Evolutionary conservation across 2,888 invertebrate genomes (phyloP), one percentile per base, ranked within the genome.

Genomic region (Euphydryas editha): DNA sequence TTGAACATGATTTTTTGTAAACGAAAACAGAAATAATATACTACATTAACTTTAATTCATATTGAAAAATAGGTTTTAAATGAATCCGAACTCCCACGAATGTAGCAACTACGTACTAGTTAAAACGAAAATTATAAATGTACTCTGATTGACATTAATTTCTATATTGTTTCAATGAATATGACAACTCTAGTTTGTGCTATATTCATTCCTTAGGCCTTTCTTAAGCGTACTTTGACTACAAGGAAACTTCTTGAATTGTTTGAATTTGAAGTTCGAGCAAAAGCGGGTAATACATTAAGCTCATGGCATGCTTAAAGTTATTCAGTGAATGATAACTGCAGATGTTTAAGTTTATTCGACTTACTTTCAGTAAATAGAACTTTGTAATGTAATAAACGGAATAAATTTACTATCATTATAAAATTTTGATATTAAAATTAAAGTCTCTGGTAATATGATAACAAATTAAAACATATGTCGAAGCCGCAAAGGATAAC

Each of bases 281-380:
- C 51, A 44, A n/a, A 65, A 65, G 59, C 65, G 46, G 64, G 59
- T 65, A 59, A 62, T 60, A 46, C 62, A 46, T 62, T 62, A 46
- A 51, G 46, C 59, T 69, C 69, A 67, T 67, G 60, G 57, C 71
- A 67, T 67, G 67, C 20, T 65, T 51, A 59, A 68, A 71, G 71
- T 71, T 69, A 67, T 65, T 58, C 66, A 56, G 63, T 66, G 62
- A 57, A 62, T 61, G 62, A 67, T 62, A 69, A 63, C 69, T 67
- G 49, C 30, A 59, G 62, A 59, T 47, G 61, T 61, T 57, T 58
- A 49, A 49, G 44, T 58, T 65, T 37, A 66, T 21, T 47, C 58
- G 49, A 39, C 61, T 39, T 54, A 44, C 44, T 15, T 46, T 59
- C n/a, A 15, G 47, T 42, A 62, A 61, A 65, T 20, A 47, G 18